Conservation (phyloP, 2,113 vertebrate species). For the Junco hyemalis region DNA sequence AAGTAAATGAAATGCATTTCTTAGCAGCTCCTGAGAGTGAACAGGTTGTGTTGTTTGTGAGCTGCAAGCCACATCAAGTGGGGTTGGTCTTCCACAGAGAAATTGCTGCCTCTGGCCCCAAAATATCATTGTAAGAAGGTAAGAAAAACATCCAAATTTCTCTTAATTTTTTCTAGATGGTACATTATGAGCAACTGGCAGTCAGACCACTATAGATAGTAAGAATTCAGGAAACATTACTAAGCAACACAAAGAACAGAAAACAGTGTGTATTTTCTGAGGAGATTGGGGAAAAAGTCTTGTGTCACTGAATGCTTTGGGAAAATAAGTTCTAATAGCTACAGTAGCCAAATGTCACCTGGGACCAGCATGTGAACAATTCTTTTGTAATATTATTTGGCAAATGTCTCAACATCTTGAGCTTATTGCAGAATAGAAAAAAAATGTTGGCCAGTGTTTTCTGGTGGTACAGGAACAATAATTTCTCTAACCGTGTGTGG, state of each 20-base stretch:
- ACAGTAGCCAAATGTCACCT: neutral
- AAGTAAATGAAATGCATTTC: neutral
- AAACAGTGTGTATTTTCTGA: neutral
- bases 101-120: neutral
- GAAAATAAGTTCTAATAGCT: neutral
- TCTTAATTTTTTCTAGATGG: neutral
- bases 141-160: neutral
- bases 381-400: neutral
- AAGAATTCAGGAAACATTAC: neutral
- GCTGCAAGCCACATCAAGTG: neutral
- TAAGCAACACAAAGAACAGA: neutral
- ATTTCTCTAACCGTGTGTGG: neutral
- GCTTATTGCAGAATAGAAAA: neutral
- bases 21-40: neutral
- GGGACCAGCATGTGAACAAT: neutral
- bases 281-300: neutral
- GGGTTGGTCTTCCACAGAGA: neutral
- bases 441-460: neutral
- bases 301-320: neutral
- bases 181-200: neutral
- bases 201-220: neutral
- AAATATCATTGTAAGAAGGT: neutral
- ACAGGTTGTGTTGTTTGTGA: neutral
- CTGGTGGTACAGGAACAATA: neutral
- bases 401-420: neutral